Evolutionary conservation across 23 tunicate species (phyloP).

Genomic region (Diplosoma virens): DNA sequence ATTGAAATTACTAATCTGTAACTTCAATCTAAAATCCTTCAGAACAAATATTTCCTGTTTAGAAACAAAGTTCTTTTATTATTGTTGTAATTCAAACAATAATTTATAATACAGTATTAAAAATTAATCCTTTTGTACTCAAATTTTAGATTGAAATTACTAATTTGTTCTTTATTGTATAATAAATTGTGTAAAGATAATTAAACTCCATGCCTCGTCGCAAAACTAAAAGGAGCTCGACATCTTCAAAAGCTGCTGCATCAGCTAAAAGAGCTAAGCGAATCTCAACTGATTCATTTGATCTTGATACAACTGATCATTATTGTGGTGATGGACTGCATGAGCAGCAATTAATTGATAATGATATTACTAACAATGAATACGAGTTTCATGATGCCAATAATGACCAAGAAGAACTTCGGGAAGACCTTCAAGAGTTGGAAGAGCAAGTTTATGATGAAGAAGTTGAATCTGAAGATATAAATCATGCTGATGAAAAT

Average conservation of each 20-base stretch:
- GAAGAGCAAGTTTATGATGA: not conserved
- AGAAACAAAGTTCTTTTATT: too few species aligned
- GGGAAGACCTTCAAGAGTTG: not conserved
- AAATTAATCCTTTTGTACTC: too few species aligned
- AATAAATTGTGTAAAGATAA: too few species aligned
- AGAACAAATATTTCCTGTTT: too few species aligned
- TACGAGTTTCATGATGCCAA: too few species aligned
- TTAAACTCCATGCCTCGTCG: slow-evolving; percentile 31
- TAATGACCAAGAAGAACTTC: slow-evolving; percentile 26
- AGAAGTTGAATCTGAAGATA: slow-evolving; percentile 10
- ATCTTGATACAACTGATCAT: not conserved
- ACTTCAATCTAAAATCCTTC: too few species aligned
- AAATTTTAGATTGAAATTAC: too few species aligned
- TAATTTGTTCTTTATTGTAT: too few species aligned
- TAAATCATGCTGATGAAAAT: slow-evolving; percentile 19
- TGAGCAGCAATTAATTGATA: not conserved
- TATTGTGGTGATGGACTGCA: not conserved
- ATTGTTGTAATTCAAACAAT: too few species aligned
- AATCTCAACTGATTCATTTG: not conserved
- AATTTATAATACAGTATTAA: too few species aligned
- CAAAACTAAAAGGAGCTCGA: not conserved
- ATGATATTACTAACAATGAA: too few species aligned
- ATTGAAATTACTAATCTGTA: too few species aligned
- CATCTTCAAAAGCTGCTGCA: not conserved
- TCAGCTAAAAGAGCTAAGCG: not conserved